A percentile compares a stretch with the other conserved stretches of the same genome.
Conservation (phyloP, 2,797 vertebrate genomes). For the Taenioides sp. region DNA sequence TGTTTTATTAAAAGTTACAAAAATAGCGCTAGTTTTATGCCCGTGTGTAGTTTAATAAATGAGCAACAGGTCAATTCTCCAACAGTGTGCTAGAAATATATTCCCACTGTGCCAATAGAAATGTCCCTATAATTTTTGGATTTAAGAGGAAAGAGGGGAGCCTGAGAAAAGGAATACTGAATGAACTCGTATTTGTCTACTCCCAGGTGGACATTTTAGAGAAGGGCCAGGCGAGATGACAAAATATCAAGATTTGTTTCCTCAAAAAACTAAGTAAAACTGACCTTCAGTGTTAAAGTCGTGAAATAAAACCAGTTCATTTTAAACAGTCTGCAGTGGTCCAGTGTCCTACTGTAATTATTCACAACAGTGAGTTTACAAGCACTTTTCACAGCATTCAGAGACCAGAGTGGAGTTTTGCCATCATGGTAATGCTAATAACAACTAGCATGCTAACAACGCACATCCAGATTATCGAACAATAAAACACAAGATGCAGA, state of each 20-base stretch:
- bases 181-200: background rate
- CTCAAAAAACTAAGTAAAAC: too few relatives aligned
- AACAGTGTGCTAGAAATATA: background rate
- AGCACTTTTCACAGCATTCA: too few relatives aligned
- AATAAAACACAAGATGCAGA: too few relatives aligned
- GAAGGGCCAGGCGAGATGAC: too few relatives aligned
- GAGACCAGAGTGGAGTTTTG: too few relatives aligned
- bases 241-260: too few relatives aligned
- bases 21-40: background rate
- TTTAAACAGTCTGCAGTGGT: background rate
- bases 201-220: background rate
- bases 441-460: too few relatives aligned
- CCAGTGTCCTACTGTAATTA: background rate
- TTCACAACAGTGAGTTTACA: too few relatives aligned
- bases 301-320: background rate
- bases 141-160: background rate
- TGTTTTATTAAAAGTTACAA: background rate
- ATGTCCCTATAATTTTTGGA: background rate
- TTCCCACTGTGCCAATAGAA: conserved; percentile 1
- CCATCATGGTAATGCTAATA: too few relatives aligned
- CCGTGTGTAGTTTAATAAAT: background rate
- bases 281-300: too few relatives aligned
- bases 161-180: background rate
- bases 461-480: too few relatives aligned
- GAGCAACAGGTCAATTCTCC: background rate